Evolutionary conservation across 1,140 invertebrate genomes (phyloP).

Genomic region (Anastatus disparis): DNA sequence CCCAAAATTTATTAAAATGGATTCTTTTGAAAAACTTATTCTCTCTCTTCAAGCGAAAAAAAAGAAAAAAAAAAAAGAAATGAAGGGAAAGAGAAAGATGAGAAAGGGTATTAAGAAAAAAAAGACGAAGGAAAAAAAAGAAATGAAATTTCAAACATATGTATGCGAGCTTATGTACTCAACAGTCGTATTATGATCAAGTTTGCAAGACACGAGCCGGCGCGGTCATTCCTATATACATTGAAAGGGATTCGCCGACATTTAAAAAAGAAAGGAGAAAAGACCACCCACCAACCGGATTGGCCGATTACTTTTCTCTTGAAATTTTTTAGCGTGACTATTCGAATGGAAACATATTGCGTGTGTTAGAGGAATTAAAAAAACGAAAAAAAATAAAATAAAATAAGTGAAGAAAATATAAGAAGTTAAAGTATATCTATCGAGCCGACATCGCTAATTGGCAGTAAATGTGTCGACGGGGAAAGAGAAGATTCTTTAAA

Average conservation of each 20-base stretch:
- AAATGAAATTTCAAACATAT: background rate
- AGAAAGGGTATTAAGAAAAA: background rate
- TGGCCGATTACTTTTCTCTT: conserved; percentile 52
- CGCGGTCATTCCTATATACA: conserved; percentile 61
- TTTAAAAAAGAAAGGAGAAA: background rate
- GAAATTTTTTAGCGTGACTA: conserved; percentile 23
- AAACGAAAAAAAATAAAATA: too few relatives aligned
- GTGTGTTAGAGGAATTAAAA: conserved; percentile 35
- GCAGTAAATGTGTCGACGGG: conserved; percentile 33
- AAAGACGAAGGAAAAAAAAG: background rate
- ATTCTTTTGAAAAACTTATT: background rate
- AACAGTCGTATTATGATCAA: conserved; percentile 50
- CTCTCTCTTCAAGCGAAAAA: background rate
- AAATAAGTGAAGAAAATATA: too few relatives aligned
- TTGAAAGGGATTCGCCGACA: background rate
- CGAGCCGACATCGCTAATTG: conserved; percentile 36
- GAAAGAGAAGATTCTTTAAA: too few relatives aligned
- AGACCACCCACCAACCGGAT: conserved; percentile 62
- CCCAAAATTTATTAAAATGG: conserved; percentile 30
- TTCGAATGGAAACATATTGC: conserved; percentile 16
- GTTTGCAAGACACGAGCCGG: conserved; percentile 59
- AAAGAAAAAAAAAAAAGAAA: background rate
- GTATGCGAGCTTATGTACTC: background rate
- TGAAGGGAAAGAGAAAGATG: background rate
- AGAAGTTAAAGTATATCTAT: conserved; percentile 10